Evolutionary conservation across 1,140 invertebrate genomes (phyloP).

Genomic region (Diorhabda carinulata): DNA sequence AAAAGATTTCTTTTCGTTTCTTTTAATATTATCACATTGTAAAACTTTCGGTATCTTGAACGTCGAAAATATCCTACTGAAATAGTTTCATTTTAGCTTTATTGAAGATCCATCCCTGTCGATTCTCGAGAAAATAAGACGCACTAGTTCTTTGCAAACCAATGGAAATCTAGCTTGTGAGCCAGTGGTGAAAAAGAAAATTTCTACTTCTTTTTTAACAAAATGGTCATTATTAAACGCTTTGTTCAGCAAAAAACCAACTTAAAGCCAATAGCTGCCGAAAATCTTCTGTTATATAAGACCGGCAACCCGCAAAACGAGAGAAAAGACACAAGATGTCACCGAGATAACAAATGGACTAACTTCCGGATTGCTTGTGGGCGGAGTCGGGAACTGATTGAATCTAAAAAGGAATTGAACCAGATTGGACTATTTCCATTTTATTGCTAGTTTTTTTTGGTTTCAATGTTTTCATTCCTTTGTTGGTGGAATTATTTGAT

Average conservation of each 20-base stretch:
- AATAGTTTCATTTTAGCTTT: not conserved
- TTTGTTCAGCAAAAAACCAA: conserved; percentile 44
- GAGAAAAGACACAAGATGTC: conserved; percentile 15
- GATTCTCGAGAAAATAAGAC: conserved; percentile 11
- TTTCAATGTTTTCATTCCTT: not conserved
- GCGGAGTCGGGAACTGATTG: conserved; percentile 15
- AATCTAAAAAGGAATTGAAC: conserved; percentile 21
- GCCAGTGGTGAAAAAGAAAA: conserved; percentile 17
- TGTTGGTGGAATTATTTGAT: not conserved
- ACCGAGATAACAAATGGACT: conserved; percentile 22
- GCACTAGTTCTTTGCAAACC: conserved; percentile 13
- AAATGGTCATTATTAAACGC: conserved; percentile 44
- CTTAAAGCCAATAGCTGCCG: conserved; percentile 39
- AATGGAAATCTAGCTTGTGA: conserved; percentile 15
- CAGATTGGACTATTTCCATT: conserved; percentile 16
- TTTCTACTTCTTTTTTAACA: conserved; percentile 18
- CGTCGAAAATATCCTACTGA: too few relatives aligned
- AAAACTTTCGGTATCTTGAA: too few relatives aligned
- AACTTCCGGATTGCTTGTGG: conserved; percentile 11
- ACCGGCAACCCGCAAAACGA: conserved; percentile 35
- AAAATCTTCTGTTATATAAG: conserved; percentile 42
- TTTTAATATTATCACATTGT: too few relatives aligned
- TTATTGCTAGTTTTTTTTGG: conserved; percentile 10
- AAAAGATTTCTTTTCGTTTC: too few relatives aligned
- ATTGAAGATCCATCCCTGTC: not conserved